phyloP scores from a whole-genome alignment of 2,888 invertebrate species.

The Tolmerus cingulatus region DNA sequence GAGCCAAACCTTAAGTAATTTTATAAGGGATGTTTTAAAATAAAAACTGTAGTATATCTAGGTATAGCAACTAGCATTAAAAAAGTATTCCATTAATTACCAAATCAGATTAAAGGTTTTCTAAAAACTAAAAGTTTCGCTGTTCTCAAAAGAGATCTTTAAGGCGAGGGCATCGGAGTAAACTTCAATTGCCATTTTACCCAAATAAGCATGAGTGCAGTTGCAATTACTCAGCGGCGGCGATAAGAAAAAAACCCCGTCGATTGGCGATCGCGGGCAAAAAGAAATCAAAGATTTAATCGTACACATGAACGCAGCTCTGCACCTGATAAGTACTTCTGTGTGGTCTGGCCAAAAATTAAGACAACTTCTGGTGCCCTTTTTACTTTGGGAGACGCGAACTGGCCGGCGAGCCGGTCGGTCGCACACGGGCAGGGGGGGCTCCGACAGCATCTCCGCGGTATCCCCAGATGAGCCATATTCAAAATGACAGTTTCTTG shows the following conservation, averaged over 20 bases:
- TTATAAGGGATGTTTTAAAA: too few species aligned
- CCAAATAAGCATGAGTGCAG: background rate
- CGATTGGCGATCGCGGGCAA: background rate
- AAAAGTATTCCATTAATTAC: background rate
- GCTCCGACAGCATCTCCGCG: background rate
- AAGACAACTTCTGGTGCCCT: constrained; percentile 51
- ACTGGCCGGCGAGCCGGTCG: background rate
- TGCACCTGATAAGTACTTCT: constrained; percentile 52
- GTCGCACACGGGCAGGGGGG: constrained; percentile 11
- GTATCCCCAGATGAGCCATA: constrained; percentile 30
- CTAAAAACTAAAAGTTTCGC: background rate
- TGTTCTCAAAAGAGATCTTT: background rate
- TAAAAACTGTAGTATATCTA: too few species aligned
- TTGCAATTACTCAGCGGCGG: background rate
- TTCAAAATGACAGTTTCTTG: constrained; percentile 37
- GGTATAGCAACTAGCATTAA: too few species aligned
- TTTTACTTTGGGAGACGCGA: constrained; percentile 22
- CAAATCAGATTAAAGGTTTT: background rate
- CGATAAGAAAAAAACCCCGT: background rate
- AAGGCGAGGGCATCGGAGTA: background rate
- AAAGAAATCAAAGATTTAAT: constrained; percentile 8
- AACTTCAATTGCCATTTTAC: background rate
- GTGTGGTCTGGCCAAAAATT: constrained; percentile 52
- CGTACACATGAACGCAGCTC: constrained; percentile 45
- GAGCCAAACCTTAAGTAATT: too few species aligned